phyloP scores from a whole-genome alignment of 1,140 invertebrate species.

The Idris sp. region DNA sequence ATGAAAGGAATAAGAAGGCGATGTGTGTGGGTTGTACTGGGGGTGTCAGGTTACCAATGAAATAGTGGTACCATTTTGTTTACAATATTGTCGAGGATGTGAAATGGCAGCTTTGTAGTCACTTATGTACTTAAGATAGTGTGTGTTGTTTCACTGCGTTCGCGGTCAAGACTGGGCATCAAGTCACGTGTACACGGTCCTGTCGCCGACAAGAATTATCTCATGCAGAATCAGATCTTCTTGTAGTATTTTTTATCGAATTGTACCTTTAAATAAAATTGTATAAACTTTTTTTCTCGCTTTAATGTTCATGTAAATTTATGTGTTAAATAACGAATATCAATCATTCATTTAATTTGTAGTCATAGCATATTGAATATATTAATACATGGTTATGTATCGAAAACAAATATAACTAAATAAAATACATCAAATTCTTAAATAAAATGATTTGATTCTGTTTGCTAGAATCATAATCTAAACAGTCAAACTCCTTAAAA shows the following conservation, averaged over 20 bases:
- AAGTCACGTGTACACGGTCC: conserved; percentile 67
- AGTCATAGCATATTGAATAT: too few species aligned
- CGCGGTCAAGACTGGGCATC: conserved; percentile 54
- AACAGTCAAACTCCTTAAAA: too few species aligned
- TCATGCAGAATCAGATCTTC: conserved; percentile 53
- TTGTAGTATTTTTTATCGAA: conserved; percentile 45
- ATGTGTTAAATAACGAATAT: too few species aligned
- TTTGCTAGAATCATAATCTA: too few species aligned
- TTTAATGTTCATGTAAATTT: too few species aligned
- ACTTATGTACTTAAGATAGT: conserved; percentile 49
- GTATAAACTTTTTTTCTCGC: too few species aligned
- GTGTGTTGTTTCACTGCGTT: conserved; percentile 44
- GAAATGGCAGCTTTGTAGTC: conserved; percentile 56
- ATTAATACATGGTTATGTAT: too few species aligned
- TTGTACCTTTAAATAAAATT: conserved; percentile 28
- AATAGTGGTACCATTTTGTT: conserved; percentile 79
- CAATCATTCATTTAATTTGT: too few species aligned
- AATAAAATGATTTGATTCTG: too few species aligned
- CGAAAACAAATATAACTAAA: too few species aligned
- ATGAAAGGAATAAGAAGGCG: conserved; percentile 61
- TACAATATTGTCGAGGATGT: conserved; percentile 75
- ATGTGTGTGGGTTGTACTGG: conserved; percentile 74
- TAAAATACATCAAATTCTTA: too few species aligned
- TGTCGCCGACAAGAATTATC: conserved; percentile 67
- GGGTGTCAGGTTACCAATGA: conserved; percentile 77